Base-by-base conservation (phyloP, 35 echinoderm and acorn worm genomes). In the Chiridota heheva region DNA sequence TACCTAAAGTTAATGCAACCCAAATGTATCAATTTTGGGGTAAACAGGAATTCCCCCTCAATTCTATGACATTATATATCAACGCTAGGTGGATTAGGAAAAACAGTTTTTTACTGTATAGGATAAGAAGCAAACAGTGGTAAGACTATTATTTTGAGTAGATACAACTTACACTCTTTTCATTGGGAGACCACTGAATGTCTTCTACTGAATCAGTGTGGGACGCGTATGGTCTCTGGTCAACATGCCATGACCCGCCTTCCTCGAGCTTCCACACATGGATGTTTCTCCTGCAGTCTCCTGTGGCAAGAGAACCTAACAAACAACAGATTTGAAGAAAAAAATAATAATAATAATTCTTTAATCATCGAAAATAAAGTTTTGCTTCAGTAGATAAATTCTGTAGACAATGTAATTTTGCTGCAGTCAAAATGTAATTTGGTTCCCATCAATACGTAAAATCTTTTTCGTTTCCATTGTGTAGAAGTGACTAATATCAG, bases 251-350 rank as follows among this genome's bases (percentile, higher is more conserved):
- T 36, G 31, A 67, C 53, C 93, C 93, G 4, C 93, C 93, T 68
- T 97, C 93, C 36, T 80, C 46, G 31, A 91, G 36, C 72, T 97
- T 97, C 93, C 93, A 97, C 18, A 97, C 31, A 49, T 97, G 93
- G 59, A 97, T 97, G 78, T 97, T 89, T 62, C 88, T 97, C 84
- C 87, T 91, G 58, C 93, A 97, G 66, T 97, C 93, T 38, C 93
- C 93, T 34, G 93, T 47, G 27, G 72, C 76, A 60, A 97, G 41
- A 42, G 42, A 87, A 57, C 93, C 93, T 96, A 31, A 8, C 63
- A 60, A 44, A 36, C 40, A 40, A 65, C 66, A 40, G 41, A 8
- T 16, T 61, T n/a, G 53, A 5, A 80, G 20, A 2, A 78, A 58
- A 60, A 78, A 78, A 78, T 13, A 63, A n/a, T n/a, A n/a, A n/a